Conservation (phyloP, 2,113 vertebrate genomes). For the Anoplopoma fimbria region DNA sequence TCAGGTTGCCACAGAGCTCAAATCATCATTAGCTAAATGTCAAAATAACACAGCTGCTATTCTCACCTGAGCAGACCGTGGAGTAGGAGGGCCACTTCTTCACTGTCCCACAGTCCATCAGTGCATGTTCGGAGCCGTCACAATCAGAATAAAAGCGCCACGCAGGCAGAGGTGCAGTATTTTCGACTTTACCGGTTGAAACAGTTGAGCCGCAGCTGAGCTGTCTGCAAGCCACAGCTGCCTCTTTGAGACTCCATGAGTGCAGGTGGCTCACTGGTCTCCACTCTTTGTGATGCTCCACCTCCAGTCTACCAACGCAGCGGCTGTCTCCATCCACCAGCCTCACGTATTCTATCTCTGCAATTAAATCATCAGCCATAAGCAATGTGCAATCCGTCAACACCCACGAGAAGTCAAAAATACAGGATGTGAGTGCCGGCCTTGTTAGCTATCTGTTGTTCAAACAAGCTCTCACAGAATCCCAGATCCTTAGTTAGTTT, state of each 20-base stretch:
- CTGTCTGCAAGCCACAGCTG: constrained; percentile 39
- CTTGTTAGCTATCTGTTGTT: not conserved
- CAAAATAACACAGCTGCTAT: not conserved
- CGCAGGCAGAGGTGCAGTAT: not conserved
- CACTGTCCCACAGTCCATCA: constrained; percentile 28
- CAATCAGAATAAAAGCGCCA: constrained; percentile 43
- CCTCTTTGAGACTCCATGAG: constrained; percentile 28
- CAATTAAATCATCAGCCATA: not conserved
- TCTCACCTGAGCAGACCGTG: constrained; percentile 32
- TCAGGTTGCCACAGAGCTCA: not conserved
- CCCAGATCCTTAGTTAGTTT: too few relatives aligned
- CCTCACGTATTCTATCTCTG: constrained; percentile 1
- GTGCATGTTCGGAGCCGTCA: constrained; percentile 25
- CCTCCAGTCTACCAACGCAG: constrained; percentile 26
- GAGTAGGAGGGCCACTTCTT: not conserved
- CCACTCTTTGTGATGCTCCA: constrained; percentile 9
- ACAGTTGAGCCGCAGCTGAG: constrained; percentile 19
- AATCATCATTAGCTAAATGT: not conserved
- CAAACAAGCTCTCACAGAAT: not conserved
- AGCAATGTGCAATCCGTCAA: not conserved
- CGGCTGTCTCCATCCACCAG: not conserved
- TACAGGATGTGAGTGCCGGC: not conserved
- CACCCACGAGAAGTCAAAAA: not conserved
- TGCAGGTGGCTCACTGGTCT: constrained; percentile 3
- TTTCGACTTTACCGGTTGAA: not conserved